Base-by-base conservation (phyloP, 2,113 vertebrate genomes). In the Xenotilapia leptura region DNA sequence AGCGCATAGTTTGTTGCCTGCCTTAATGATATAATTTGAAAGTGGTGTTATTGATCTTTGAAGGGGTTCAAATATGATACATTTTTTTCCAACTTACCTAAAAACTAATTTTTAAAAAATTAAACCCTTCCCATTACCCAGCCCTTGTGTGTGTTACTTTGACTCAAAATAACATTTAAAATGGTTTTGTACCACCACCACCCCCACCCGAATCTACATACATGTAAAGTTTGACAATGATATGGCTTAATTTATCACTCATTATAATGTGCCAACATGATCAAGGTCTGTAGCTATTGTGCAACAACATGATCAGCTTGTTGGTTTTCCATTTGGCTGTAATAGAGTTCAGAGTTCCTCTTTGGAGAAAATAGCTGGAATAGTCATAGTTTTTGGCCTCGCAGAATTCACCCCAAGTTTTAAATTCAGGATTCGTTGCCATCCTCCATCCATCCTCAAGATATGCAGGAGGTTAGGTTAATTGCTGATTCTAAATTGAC, bases 131-230 rank as follows among this genome's bases (percentile, higher is more conserved):
- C 36, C 38, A n/a, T 70, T 42, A 23, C 38, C n/a, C 7, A 45
- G 13, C 13, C 38, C 38, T 40, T 21, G 36, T 68, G 33, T 62
- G 6, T 65, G 31, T 65, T 62, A 36, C 31, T 62, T 62, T 42
- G 68, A 73, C 38, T 26, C 68, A 73, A 73, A 73, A 73, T 73
- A 73, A 26, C n/a, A 10, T 73, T 73, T 73, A 2, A 45, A 73
- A 73, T 15, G 38, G 6, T 70, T 23, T 26, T 45, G 15, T 17
- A 47, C 40, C 56, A 60, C 56, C 56, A 19, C 19, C 19, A 53
- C 49, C 19, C 9, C 15, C 28, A 26, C 40, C 40, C 2, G 0
- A 73, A 47, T 47, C 14, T 28, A 47, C 21, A 38, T 26, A 26
- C 13, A 26, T 14, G n/a, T 73, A 45, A 47, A 17, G 40, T 26